Evolutionary conservation across 2,888 invertebrate genomes (phyloP).

Genomic region (Cinara cedri): DNA sequence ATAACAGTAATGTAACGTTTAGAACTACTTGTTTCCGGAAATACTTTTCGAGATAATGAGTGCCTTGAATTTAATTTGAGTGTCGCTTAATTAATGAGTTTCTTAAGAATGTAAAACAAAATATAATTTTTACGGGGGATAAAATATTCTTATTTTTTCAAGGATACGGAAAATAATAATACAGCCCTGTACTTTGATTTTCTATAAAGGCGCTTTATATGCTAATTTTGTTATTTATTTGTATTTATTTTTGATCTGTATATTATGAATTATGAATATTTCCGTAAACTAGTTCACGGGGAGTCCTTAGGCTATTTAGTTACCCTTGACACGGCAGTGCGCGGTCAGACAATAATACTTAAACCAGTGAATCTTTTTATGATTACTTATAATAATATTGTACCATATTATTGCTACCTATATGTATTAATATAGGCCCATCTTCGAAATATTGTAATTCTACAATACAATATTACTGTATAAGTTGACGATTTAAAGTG

Average conservation of each 20-base stretch:
- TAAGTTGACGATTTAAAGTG: constrained; percentile 52
- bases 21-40: too few relatives aligned
- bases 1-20: too few relatives aligned
- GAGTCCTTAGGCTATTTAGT: constrained; percentile 29
- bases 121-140: not conserved
- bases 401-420: too few relatives aligned
- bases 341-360: constrained; percentile 18
- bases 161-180: constrained; percentile 4
- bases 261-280: constrained; percentile 40
- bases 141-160: constrained; percentile 2
- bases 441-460: constrained; percentile 43
- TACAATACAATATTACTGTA: not conserved
- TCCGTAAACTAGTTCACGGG: constrained; percentile 27
- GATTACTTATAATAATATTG: too few relatives aligned
- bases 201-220: not conserved
- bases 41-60: too few relatives aligned
- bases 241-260: constrained; percentile 3
- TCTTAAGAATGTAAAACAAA: too few relatives aligned
- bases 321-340: constrained; percentile 43
- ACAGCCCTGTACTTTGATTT: constrained; percentile 23
- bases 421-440: constrained; percentile 9
- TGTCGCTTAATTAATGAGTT: too few relatives aligned
- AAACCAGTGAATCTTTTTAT: constrained; percentile 33
- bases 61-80: too few relatives aligned
- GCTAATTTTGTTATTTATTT: constrained; percentile 7